Evolutionary conservation across 2,888 invertebrate species (phyloP).

Genomic region (Penaeus monodon): DNA sequence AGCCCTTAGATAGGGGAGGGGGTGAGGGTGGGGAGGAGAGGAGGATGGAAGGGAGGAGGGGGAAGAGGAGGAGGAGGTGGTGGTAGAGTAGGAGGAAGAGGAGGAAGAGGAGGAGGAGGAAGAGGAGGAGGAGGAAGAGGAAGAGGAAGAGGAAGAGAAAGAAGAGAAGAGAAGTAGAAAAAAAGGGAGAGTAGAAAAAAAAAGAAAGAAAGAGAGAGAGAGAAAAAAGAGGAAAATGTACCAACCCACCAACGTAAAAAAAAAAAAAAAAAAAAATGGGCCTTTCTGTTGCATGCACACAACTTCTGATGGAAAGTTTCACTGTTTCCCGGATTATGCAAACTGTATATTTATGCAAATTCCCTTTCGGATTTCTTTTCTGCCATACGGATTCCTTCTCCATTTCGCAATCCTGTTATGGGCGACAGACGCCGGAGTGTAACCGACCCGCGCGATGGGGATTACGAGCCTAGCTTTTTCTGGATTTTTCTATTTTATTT

Average conservation of each 20-base stretch:
- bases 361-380: conserved; percentile 35
- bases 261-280: not conserved
- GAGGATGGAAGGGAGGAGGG: not conserved
- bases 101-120: too few relatives aligned
- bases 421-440: not conserved
- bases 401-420: conserved; percentile 31
- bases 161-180: too few relatives aligned
- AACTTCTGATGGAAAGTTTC: conserved; percentile 47
- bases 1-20: not conserved
- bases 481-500: too few relatives aligned
- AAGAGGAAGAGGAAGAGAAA: too few relatives aligned
- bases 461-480: too few relatives aligned
- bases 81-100: not conserved
- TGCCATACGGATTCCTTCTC: conserved; percentile 35
- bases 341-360: conserved; percentile 53
- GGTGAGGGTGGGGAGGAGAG: not conserved
- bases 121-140: too few relatives aligned
- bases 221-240: not conserved
- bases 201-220: too few relatives aligned
- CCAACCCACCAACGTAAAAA: not conserved
- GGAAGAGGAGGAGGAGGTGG: not conserved
- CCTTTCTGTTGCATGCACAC: conserved; percentile 25
- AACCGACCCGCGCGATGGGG: too few relatives aligned
- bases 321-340: conserved; percentile 45
- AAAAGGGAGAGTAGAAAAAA: too few relatives aligned